A percentile compares a stretch with the other conserved stretches of the same genome.
Evolutionary conservation across 1,140 invertebrate species (phyloP).

Genomic region (Chionoecetes opilio): DNA sequence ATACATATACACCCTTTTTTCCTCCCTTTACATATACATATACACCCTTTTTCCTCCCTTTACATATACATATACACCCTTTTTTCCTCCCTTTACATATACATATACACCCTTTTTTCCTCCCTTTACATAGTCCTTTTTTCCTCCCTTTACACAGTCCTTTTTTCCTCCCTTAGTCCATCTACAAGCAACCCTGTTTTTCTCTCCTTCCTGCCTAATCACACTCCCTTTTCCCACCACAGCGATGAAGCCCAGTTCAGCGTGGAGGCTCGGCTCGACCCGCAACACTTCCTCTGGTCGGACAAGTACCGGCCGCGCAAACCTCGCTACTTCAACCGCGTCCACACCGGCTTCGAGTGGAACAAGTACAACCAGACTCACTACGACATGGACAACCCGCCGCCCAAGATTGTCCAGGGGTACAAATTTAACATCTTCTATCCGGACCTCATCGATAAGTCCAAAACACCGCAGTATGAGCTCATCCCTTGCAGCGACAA

Average conservation of each 20-base stretch:
- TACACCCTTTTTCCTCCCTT: no score
- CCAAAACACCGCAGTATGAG: constrained; percentile 96
- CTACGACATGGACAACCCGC: constrained; percentile 99
- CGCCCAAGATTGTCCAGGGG: constrained; percentile 99
- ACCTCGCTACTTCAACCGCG: constrained; percentile 98
- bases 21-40: background rate
- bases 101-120: background rate
- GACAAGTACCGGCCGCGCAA: constrained; percentile 99
- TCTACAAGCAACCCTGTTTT: no score
- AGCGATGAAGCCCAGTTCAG: constrained; percentile 95
- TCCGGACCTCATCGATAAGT: constrained; percentile 99
- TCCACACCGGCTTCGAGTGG: constrained; percentile 98
- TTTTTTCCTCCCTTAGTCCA: no score
- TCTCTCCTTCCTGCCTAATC: background rate
- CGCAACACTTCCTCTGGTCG: constrained; percentile 97
- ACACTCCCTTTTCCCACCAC: background rate
- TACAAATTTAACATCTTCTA: constrained; percentile 99
- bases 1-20: no score
- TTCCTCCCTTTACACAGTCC: background rate
- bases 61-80: background rate
- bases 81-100: background rate
- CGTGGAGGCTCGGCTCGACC: constrained; percentile 93
- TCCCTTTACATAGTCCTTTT: background rate
- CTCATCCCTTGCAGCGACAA: constrained; percentile 95
- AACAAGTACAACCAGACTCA: constrained; percentile 99